phyloP scores from a whole-genome alignment of 1,140 invertebrate species.

The Drosophila tropicalis region DNA sequence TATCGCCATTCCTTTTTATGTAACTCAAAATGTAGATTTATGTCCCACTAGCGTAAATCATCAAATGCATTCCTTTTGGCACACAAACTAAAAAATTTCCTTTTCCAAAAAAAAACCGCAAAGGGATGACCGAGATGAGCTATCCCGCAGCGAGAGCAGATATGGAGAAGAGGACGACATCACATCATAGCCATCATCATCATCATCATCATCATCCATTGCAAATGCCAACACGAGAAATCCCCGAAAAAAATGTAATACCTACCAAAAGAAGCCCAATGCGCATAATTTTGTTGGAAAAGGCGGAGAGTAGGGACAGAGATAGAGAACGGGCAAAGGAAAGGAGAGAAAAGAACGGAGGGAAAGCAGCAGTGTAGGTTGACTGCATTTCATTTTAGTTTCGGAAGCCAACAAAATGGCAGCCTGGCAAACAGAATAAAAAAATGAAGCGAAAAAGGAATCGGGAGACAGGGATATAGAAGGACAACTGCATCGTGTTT shows the following conservation, averaged over 20 bases:
- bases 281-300: conserved; percentile 60
- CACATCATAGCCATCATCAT: conserved; percentile 29
- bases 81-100: conserved; percentile 42
- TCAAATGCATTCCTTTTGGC: conserved; percentile 56
- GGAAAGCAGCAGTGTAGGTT: conserved; percentile 37
- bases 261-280: conserved; percentile 59
- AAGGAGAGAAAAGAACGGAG: conserved; percentile 15
- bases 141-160: conserved; percentile 8
- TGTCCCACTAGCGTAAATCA: conserved; percentile 53
- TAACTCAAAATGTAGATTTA: conserved; percentile 55
- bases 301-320: conserved; percentile 3
- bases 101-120: conserved; percentile 46
- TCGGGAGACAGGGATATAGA: conserved; percentile 15
- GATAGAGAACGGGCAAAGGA: conserved; percentile 5
- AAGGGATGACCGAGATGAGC: conserved; percentile 32
- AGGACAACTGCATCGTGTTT: conserved; percentile 4
- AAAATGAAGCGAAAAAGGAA: not conserved
- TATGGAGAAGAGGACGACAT: conserved; percentile 2
- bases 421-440: conserved; percentile 40
- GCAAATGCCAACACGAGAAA: conserved; percentile 49
- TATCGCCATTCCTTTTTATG: not conserved
- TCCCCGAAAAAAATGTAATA: conserved; percentile 53
- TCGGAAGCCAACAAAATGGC: conserved; percentile 64
- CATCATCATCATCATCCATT: conserved; percentile 26
- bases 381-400: conserved; percentile 71